Percentiles rank a stretch among this genome's conserved stretches.
These are phyloP conservation scores for Perdita meconis DNA, from an alignment of 2,888 invertebrate species.

Conservation along the genomic window DNA sequence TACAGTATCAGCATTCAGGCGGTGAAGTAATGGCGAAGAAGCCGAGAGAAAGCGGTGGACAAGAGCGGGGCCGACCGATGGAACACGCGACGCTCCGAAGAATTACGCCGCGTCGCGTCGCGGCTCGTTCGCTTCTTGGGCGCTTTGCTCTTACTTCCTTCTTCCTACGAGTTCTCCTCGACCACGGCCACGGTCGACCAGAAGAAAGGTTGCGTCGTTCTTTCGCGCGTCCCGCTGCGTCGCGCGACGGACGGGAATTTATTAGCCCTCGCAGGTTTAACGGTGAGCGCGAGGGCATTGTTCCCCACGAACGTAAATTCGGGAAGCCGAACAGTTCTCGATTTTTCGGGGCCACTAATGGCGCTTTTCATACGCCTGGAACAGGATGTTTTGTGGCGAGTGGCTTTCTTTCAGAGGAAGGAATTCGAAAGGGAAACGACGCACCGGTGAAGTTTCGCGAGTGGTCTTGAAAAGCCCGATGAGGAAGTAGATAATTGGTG, in stretches of 20 bases:
- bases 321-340: slow-evolving; percentile 25
- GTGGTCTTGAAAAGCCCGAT: not conserved
- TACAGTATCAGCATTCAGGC: slow-evolving; percentile 67
- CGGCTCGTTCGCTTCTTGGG: slow-evolving; percentile 2
- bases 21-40: slow-evolving; percentile 69
- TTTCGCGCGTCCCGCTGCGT: slow-evolving; percentile 39
- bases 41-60: slow-evolving; percentile 76
- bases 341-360: not conserved
- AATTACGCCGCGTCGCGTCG: slow-evolving; percentile 38
- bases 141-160: slow-evolving; percentile 64
- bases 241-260: slow-evolving; percentile 25
- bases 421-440: not conserved
- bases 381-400: not conserved
- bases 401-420: not conserved
- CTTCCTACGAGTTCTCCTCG: slow-evolving; percentile 61
- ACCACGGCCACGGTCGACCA: slow-evolving; percentile 66
- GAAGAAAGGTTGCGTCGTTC: slow-evolving; percentile 58
- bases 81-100: slow-evolving; percentile 25
- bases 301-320: slow-evolving; percentile 38
- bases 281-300: slow-evolving; percentile 40
- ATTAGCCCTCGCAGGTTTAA: slow-evolving; percentile 43
- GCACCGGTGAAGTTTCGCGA: not conserved
- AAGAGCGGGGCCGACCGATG: slow-evolving; percentile 47
- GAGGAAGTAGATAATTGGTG: too few species aligned
- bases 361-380: slow-evolving; percentile 1